A percentile compares a stretch with the other conserved stretches of the same genome.
Conservation (phyloP, 2,888 invertebrate species). For the Thelaira solivaga region DNA sequence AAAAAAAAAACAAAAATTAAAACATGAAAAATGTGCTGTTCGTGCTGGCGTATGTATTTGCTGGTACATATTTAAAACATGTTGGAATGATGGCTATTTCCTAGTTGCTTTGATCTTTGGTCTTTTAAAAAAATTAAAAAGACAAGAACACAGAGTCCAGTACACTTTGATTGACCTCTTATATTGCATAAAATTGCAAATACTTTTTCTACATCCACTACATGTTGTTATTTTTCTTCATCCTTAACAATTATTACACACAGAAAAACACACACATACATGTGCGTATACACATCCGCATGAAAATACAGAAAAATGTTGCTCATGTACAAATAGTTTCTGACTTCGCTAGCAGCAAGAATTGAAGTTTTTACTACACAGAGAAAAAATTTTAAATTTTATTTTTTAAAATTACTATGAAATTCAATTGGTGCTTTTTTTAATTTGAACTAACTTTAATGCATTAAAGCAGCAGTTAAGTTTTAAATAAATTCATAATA, state of each 20-base stretch:
- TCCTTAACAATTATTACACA: conserved; percentile 18
- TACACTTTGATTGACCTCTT: conserved; percentile 35
- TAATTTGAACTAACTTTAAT: too few species aligned
- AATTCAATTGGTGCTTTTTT: too few species aligned
- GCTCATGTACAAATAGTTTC: background rate
- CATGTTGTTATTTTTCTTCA: conserved; percentile 38
- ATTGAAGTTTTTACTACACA: too few species aligned
- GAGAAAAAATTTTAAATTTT: too few species aligned
- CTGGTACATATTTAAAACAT: too few species aligned
- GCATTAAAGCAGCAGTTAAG: too few species aligned
- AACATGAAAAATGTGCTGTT: too few species aligned
- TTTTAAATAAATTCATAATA: too few species aligned
- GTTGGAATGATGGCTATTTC: conserved; percentile 11
- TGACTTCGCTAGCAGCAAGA: background rate
- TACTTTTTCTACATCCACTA: conserved; percentile 16
- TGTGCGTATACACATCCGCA: too few species aligned
- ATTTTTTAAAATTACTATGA: too few species aligned
- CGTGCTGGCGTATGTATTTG: conserved; percentile 22
- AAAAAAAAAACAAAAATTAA: too few species aligned
- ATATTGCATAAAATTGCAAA: conserved; percentile 27
- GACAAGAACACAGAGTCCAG: background rate
- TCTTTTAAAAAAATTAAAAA: conserved; percentile 1
- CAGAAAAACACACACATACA: too few species aligned
- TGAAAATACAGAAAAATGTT: conserved; percentile 9
- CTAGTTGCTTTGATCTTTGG: background rate